Evolutionary conservation across 2,113 vertebrate species (phyloP), one percentile per base, ranked within the genome.

Genomic region (Upupa epops): DNA sequence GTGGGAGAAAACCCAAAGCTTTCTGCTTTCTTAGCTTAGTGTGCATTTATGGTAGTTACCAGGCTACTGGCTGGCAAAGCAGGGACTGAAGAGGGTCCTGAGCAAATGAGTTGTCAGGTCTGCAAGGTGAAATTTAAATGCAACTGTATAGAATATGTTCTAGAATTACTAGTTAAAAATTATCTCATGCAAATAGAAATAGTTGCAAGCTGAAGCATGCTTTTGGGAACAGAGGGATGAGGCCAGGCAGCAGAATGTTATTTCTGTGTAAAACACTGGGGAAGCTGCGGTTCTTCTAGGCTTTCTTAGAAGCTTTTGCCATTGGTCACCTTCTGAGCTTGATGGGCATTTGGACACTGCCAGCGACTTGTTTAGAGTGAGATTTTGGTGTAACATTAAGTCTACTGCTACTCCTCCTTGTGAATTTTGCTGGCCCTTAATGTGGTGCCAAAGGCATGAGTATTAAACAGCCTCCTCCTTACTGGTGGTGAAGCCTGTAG

Each of bases 161-260:
- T 92, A 63, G 89, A 96, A 70, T 74, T 90, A 73, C 86, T 48
- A 73, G 74, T 89, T 90, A 89, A 93, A n/a, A 92, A 93, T 89
- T 59, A 90, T 91, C 42, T 19, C 84, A 95, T 92, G 81, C 81
- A 95, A 92, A 94, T 66, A 36, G 91, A 37, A 93, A 32, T 42
- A 87, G 3, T 25, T 73, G 70, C 95, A 95, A 93, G 86, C 81
- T 55, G 83, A 37, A 94, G 80, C 83, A 70, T 0, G 74, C 80
- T 70, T 88, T 61, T 92, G 55, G 86, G 77, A 86, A 94, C 3
- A 34, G 64, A 82, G 37, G 84, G 89, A 63, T 0, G 13, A 60
- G 78, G 78, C 74, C 60, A 22, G 92, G 84, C 86, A 66, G 29
- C 66, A 37, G 84, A 52, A 37, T 20, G 29, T 42, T 79, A 0